phyloP scores from a whole-genome alignment of 2,797 vertebrate species.

The Sebastolobus altivelis region DNA sequence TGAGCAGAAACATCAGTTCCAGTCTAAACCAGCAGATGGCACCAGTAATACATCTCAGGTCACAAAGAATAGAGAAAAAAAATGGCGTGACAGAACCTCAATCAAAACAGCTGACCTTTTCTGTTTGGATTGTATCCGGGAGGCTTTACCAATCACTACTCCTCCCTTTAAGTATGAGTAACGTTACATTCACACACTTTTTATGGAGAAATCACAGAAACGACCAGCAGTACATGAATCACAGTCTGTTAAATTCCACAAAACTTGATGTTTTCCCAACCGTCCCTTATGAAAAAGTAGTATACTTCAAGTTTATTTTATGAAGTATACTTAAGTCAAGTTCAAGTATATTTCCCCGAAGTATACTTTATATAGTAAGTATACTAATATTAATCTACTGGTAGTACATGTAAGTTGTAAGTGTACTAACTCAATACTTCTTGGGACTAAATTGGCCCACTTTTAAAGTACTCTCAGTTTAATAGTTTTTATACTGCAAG shows the following conservation, averaged over 20 bases:
- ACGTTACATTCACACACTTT: slow-evolving; percentile 5
- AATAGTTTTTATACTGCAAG: too few relatives aligned
- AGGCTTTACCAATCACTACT: slow-evolving; percentile 5
- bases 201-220: background rate
- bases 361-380: too few relatives aligned
- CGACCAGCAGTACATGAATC: background rate
- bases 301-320: too few relatives aligned
- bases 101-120: slow-evolving; percentile 38
- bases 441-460: too few relatives aligned
- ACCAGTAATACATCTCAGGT: slow-evolving; percentile 5
- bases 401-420: too few relatives aligned
- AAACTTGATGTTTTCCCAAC: background rate
- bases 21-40: slow-evolving; percentile 63
- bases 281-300: too few relatives aligned
- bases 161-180: background rate
- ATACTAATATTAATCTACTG: too few relatives aligned
- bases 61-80: background rate
- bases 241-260: background rate
- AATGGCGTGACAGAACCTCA: background rate
- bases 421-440: too few relatives aligned
- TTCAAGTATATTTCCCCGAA: too few relatives aligned
- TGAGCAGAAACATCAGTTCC: slow-evolving; percentile 18
- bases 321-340: too few relatives aligned
- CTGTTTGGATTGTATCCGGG: slow-evolving; percentile 32
- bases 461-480: too few relatives aligned